phyloP scores from a whole-genome alignment of 1,140 invertebrate species.

The Drosophila navojoa region DNA sequence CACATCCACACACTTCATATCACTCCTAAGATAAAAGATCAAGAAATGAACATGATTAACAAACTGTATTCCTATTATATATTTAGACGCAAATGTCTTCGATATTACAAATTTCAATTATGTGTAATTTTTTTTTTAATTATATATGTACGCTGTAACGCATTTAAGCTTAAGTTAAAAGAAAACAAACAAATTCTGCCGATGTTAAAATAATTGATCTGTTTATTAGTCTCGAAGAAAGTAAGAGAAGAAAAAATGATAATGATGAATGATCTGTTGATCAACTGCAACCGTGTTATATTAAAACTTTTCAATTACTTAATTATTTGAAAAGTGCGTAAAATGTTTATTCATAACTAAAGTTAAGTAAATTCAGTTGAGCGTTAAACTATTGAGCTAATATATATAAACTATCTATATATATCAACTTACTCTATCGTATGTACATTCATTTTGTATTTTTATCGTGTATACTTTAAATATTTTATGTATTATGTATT shows the following conservation, averaged over 20 bases:
- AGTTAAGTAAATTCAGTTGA: conserved; percentile 15
- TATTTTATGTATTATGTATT: conserved; percentile 10
- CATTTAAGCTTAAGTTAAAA: conserved; percentile 37
- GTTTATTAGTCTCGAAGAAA: conserved; percentile 37
- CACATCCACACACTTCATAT: conserved; percentile 59
- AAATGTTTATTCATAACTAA: conserved; percentile 13
- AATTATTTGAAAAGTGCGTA: conserved; percentile 8
- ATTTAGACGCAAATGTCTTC: conserved; percentile 47
- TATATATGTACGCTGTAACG: conserved; percentile 25
- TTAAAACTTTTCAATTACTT: conserved; percentile 18
- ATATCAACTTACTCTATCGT: conserved; percentile 9
- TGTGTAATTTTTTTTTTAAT: conserved; percentile 32
- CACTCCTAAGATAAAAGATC: conserved; percentile 52
- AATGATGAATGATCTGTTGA: neutral
- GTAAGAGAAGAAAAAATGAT: neutral
- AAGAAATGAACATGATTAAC: conserved; percentile 40
- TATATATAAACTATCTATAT: neutral
- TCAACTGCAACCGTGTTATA: conserved; percentile 8
- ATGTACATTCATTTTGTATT: conserved; percentile 19
- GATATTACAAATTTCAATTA: conserved; percentile 47
- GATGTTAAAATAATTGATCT: conserved; percentile 27
- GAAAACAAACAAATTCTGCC: conserved; percentile 27
- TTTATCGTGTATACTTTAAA: conserved; percentile 13
- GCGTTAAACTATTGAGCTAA: conserved; percentile 22
- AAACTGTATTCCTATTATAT: conserved; percentile 77